phyloP scores from a whole-genome alignment of 2,113 vertebrate species.

The Odobenus rosmarus region DNA sequence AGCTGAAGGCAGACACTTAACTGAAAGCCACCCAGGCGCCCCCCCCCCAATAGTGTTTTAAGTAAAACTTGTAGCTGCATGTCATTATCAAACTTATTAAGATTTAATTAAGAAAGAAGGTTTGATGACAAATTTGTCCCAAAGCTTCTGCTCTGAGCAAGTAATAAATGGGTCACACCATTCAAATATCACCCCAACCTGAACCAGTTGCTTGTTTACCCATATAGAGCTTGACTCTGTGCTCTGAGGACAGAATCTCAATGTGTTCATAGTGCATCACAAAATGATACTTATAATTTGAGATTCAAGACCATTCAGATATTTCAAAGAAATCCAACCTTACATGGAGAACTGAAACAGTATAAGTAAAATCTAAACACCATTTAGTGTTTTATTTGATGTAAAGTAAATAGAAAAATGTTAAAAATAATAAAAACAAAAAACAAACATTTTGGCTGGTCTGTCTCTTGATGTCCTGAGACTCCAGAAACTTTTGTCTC shows the following conservation, averaged over 20 bases:
- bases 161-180: background rate
- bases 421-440: background rate
- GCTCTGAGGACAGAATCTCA: background rate
- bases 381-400: background rate
- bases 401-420: background rate
- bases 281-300: background rate
- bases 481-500: background rate
- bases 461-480: background rate
- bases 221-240: background rate
- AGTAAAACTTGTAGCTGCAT: background rate
- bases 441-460: background rate
- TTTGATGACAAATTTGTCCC: background rate
- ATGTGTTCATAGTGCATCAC: background rate
- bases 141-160: background rate
- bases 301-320: background rate
- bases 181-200: background rate
- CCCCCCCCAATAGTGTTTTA: background rate
- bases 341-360: background rate
- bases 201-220: background rate
- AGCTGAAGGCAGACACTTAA: no score
- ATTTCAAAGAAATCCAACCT: constrained; percentile 17
- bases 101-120: background rate
- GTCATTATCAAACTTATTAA: background rate
- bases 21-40: no score
- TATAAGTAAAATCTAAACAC: background rate